phyloP scores from a whole-genome alignment of 2,888 invertebrate species.

The Drosophila limbata region DNA sequence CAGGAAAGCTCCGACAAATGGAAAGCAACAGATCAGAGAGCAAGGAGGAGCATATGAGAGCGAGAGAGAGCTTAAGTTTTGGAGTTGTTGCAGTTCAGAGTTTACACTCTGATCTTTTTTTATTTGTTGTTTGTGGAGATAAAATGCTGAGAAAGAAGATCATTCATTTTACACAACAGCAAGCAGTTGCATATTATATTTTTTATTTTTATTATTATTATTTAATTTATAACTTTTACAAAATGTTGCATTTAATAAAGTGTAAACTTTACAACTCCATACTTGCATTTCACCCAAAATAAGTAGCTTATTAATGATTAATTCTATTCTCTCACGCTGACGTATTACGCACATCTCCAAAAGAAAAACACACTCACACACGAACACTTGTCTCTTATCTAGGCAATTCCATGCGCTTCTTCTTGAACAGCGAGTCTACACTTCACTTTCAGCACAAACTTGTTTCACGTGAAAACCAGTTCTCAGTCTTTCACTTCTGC shows the following conservation, averaged over 20 bases:
- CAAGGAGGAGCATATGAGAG: not conserved
- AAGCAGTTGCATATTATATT: too few relatives aligned
- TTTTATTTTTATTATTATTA: too few relatives aligned
- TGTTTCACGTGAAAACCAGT: constrained; percentile 65
- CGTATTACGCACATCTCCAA: constrained; percentile 18
- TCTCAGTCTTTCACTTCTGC: constrained; percentile 24
- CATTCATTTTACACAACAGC: too few relatives aligned
- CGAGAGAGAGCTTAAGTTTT: not conserved
- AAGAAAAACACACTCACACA: not conserved
- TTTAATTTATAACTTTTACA: too few relatives aligned
- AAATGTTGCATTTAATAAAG: not conserved
- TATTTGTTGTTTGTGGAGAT: not conserved
- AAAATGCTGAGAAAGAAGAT: too few relatives aligned
- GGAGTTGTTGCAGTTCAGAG: not conserved
- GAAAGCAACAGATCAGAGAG: not conserved
- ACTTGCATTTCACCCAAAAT: not conserved
- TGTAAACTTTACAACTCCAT: not conserved
- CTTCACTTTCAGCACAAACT: constrained; percentile 74
- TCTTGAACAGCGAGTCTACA: constrained; percentile 36
- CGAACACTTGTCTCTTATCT: constrained; percentile 34
- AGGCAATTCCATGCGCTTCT: constrained; percentile 15
- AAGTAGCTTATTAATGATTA: not conserved
- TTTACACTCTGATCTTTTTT: not conserved
- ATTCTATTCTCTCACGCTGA: not conserved
- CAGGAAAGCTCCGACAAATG: not conserved